These are phyloP conservation scores for Pteronura brasiliensis DNA, from an alignment of 2,113 vertebrate genomes.

Conservation along the genomic window DNA sequence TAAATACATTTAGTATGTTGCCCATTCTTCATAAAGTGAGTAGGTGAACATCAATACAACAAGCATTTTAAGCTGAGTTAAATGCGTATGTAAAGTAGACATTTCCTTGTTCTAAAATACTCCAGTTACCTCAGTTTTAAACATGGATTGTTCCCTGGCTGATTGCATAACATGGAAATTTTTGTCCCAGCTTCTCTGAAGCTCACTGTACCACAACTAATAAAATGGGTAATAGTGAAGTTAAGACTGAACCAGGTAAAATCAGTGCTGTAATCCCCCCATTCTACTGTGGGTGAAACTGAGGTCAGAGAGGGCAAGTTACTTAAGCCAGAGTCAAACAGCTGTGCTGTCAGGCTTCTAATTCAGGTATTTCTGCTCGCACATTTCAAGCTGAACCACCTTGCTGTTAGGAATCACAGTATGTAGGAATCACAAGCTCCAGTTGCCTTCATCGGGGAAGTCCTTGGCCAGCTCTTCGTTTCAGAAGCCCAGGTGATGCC, in stretches of 20 bases:
- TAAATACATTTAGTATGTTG: background rate
- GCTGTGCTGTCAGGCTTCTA: background rate
- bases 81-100: background rate
- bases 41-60: background rate
- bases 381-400: background rate
- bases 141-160: too few species aligned
- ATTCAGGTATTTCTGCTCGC: background rate
- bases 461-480: background rate
- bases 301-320: background rate
- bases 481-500: background rate
- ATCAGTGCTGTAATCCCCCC: fast-evolving
- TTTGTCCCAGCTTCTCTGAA: background rate
- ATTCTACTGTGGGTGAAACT: background rate
- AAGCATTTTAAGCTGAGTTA: background rate
- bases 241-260: fast-evolving
- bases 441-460: background rate
- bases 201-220: fast-evolving
- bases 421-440: too few species aligned
- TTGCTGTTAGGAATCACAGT: background rate
- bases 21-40: background rate
- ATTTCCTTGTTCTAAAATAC: background rate
- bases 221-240: fast-evolving
- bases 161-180: background rate
- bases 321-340: fast-evolving
- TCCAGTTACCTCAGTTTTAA: background rate